Conservation (phyloP, 2,888 invertebrate species). For the Pristionchus mayeri region DNA sequence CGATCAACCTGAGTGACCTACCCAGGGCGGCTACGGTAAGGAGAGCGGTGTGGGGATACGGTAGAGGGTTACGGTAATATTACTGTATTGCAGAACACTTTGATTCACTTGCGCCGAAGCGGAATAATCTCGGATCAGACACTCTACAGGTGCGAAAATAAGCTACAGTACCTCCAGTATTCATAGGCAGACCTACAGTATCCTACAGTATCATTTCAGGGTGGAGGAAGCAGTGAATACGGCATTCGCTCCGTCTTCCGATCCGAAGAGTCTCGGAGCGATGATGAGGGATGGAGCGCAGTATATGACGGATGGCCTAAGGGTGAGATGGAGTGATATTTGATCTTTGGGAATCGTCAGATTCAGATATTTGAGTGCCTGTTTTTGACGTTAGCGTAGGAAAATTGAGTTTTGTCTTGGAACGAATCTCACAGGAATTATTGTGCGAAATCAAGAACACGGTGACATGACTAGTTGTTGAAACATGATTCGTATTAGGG, state of each 20-base stretch:
- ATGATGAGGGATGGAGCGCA: not conserved
- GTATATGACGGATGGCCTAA: not conserved
- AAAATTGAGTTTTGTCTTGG: too few species aligned
- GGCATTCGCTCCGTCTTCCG: constrained; percentile 1
- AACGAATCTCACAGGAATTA: too few species aligned
- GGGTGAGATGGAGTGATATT: not conserved
- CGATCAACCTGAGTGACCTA: constrained; percentile 67
- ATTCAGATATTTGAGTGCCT: not conserved
- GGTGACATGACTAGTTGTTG: too few species aligned
- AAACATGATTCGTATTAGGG: too few species aligned
- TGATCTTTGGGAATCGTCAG: not conserved
- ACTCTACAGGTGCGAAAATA: not conserved
- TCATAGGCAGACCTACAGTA: not conserved
- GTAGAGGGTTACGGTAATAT: not conserved
- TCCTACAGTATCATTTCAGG: not conserved
- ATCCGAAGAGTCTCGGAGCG: not conserved
- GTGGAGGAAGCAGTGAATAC: not conserved
- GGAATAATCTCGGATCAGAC: constrained; percentile 48
- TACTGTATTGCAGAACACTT: not conserved
- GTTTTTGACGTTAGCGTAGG: not conserved
- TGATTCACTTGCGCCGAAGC: constrained; percentile 49
- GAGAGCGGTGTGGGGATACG: not conserved
- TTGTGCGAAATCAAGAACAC: too few species aligned
- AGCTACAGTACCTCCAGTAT: not conserved
- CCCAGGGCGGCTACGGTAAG: constrained; percentile 62